A percentile compares a stretch with the other conserved stretches of the same genome.
phyloP scores from a whole-genome alignment of 2,797 vertebrate species.

The Ateles fusciceps region DNA sequence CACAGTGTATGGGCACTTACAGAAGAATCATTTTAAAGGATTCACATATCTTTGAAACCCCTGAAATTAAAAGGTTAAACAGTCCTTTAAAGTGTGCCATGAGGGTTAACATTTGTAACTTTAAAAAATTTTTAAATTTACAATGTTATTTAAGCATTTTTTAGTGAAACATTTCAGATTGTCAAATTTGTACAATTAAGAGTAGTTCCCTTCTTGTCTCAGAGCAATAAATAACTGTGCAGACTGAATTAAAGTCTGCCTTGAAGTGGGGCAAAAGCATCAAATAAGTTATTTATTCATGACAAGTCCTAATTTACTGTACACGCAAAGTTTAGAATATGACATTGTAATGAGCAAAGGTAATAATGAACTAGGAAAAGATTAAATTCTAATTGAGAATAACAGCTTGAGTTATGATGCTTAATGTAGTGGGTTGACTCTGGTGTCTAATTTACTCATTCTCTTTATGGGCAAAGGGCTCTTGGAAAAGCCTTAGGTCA shows the following conservation, averaged over 20 bases:
- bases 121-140: neutral
- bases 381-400: neutral
- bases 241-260: neutral
- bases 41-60: neutral
- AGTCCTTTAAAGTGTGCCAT: neutral
- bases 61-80: constrained; percentile 17
- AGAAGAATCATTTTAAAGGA: neutral
- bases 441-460: neutral
- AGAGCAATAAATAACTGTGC: neutral
- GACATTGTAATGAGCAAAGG: neutral
- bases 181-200: neutral
- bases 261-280: neutral
- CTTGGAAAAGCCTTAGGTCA: neutral
- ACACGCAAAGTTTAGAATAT: neutral
- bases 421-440: constrained; percentile 44
- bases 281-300: neutral
- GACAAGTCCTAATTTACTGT: neutral
- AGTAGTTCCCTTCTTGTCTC: neutral
- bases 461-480: neutral
- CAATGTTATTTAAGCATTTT: neutral
- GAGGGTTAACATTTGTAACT: neutral
- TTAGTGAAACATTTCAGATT: neutral
- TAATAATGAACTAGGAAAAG: constrained; percentile 28
- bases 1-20: neutral
- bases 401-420: neutral